Base-by-base conservation (phyloP, 2,888 invertebrate genomes). In the Rhogogaster chlorosoma region DNA sequence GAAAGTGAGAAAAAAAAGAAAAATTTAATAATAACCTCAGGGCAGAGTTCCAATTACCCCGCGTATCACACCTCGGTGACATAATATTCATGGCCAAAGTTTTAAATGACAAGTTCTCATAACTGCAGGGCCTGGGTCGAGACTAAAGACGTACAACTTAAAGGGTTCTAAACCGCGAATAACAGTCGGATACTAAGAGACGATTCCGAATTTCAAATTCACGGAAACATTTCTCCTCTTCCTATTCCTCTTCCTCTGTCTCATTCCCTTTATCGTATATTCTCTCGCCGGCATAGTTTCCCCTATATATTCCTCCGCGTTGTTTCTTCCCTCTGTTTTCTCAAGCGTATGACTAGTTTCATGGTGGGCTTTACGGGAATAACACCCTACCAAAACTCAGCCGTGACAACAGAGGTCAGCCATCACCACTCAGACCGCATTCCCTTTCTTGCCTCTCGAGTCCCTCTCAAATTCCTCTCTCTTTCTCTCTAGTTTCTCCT, bases 381-480 rank as follows among this genome's bases (percentile, higher is more conserved):
- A 67, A 29, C 22, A 38, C 53, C 77, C 29, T 29, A 29, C 9
- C 18, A 53, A 77, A 49, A 77, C 15, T 77, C 18, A 53, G 18
- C 53, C 53, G 53, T 49, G 32, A 77, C 77, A 77, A 77, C 77
- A 77, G 77, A 53, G 18, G 53, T 15, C 77, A 77, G 53, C 77
- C 77, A 49, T 12, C 77, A 26, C 49, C 49, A 49, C 77, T 49
- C 53, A 53, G 77, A 77, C 77, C 53, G 32, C 49, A 77, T 77
- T 53, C 77, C 80, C 22, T 61, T 61, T 80, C 80, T 80, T 80
- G 32, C 57, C 10, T 36, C 78, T 78, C 32, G 15, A 36, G n/a
- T 78, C 57, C 45, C 45, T 75, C 49, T 75, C 38, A 22, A 75
- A 49, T 42, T 45, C 57, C 78, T 57, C 53, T 57, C 57, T 53